Evolutionary conservation across 35 echinoderm and acorn worm genomes (phyloP).

Genomic region (Strongylocentrotus purpuratus): DNA sequence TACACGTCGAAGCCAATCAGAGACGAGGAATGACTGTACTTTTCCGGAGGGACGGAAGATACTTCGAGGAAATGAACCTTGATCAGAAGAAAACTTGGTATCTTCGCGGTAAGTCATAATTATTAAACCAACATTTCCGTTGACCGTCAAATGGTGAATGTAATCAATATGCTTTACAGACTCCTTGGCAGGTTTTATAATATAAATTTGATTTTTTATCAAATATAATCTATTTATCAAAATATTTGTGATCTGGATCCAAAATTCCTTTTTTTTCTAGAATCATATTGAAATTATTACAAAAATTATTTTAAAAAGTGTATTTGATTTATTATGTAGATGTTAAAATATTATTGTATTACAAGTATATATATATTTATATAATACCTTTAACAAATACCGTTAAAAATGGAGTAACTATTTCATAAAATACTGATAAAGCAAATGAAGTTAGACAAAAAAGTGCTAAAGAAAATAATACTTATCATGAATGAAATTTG

Average conservation of each 20-base stretch:
- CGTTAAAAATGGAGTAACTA: no score
- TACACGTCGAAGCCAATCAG: constrained; percentile 34
- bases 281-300: no score
- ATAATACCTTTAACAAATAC: no score
- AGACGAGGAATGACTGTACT: not conserved
- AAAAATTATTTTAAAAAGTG: no score
- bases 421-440: not conserved
- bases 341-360: no score
- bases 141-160: not conserved
- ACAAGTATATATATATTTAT: no score
- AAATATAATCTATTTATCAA: no score
- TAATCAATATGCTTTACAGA: not conserved
- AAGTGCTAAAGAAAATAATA: not conserved
- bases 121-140: not conserved
- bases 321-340: no score
- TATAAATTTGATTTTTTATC: not conserved
- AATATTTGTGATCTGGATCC: no score
- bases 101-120: not conserved
- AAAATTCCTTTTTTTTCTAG: no score
- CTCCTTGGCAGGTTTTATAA: not conserved
- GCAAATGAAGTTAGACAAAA: not conserved
- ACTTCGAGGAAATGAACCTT: not conserved
- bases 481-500: not conserved
- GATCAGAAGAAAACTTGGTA: not conserved
- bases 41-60: not conserved